These are phyloP conservation scores for Cydia strobilella DNA, from an alignment of 1,140 invertebrate genomes.

Conservation along the genomic window DNA sequence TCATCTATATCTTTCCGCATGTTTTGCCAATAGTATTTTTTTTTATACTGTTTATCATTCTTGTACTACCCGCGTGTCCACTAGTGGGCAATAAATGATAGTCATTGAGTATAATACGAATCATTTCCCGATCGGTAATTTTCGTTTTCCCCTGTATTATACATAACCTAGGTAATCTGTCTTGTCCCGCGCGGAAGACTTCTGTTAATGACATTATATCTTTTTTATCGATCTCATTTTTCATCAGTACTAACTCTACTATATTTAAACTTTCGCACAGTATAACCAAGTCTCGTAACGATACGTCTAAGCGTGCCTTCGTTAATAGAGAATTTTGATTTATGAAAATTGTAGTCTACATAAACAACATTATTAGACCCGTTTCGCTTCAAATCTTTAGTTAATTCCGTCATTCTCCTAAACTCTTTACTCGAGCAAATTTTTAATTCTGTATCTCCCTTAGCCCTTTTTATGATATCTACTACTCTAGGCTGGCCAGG, in stretches of 20 bases:
- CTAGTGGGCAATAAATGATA: conserved; percentile 31
- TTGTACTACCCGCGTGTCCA: conserved; percentile 23
- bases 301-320: neutral
- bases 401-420: neutral
- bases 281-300: neutral
- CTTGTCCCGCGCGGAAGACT: neutral
- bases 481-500: neutral
- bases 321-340: neutral
- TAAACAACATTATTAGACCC: neutral
- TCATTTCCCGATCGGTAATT: conserved; percentile 4
- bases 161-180: neutral
- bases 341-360: neutral
- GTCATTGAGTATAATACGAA: conserved; percentile 19
- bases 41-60: conserved; percentile 25
- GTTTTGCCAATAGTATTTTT: conserved; percentile 27
- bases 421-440: neutral
- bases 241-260: neutral
- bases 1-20: conserved; percentile 9
- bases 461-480: neutral
- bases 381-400: neutral
- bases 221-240: neutral
- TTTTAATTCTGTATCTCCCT: neutral
- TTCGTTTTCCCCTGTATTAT: neutral
- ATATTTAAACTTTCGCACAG: neutral
- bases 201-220: too few relatives aligned